phyloP scores from a whole-genome alignment of 92 coral and sea anemone species.

The Virgularia gustaviana region DNA sequence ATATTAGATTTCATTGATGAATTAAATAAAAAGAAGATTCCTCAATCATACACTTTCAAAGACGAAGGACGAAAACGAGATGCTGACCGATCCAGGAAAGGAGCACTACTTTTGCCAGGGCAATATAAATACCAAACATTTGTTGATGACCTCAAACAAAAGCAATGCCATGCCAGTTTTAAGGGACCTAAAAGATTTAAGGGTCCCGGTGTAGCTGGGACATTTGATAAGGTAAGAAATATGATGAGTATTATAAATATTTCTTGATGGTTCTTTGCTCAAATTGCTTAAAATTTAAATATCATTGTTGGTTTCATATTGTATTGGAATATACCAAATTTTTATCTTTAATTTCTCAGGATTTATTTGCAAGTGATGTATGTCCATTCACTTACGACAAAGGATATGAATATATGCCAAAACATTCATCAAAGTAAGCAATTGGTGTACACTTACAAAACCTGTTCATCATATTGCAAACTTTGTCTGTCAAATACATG shows the following conservation, averaged over 20 bases:
- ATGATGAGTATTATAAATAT: no score
- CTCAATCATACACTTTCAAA: conserved; percentile 76
- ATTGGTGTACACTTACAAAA: background rate
- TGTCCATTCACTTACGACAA: conserved; percentile 86
- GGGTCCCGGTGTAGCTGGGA: conserved; percentile 86
- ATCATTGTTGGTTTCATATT: no score
- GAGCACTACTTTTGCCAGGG: conserved; percentile 78
- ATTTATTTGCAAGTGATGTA: conserved; percentile 71
- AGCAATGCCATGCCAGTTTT: conserved; percentile 69
- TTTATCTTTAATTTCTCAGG: conserved; percentile 41
- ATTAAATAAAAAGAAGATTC: conserved; percentile 66
- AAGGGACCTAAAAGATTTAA: conserved; percentile 81
- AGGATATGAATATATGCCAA: conserved; percentile 81
- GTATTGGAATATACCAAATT: no score
- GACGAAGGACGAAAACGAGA: conserved; percentile 84
- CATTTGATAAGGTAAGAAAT: conserved; percentile 74
- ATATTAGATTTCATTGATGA: conserved; percentile 79
- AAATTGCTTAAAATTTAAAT: no score
- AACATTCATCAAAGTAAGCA: conserved; percentile 87
- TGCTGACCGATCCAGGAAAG: conserved; percentile 87
- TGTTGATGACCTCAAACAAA: conserved; percentile 63
- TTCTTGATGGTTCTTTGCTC: no score
- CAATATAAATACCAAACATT: conserved; percentile 73
- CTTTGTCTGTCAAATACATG: no score
- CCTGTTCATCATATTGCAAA: no score